Conservation (phyloP, 2,113 vertebrate species). For the Sander vitreus region DNA sequence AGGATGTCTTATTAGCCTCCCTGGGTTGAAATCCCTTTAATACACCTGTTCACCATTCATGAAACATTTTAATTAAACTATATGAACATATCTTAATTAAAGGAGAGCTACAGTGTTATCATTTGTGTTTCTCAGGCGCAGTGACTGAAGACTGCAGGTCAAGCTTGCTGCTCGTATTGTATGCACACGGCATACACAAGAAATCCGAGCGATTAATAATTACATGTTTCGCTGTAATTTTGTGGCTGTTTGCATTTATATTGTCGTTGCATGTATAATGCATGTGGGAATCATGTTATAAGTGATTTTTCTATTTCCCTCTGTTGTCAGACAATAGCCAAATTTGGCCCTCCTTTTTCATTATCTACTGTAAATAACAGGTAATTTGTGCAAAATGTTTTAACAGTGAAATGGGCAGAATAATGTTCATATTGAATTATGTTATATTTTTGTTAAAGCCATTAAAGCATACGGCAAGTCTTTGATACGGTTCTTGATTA, state of each 20-base stretch:
- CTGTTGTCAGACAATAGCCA: slow-evolving; percentile 37
- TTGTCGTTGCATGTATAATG: slow-evolving; percentile 55
- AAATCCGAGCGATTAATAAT: slow-evolving; percentile 13
- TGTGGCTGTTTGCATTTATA: slow-evolving; percentile 34
- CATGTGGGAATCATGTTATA: slow-evolving; percentile 31
- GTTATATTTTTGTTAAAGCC: slow-evolving; percentile 69
- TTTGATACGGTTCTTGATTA: slow-evolving; percentile 73
- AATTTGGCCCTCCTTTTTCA: slow-evolving; percentile 43
- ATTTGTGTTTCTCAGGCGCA: slow-evolving; percentile 52
- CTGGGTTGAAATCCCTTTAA: slow-evolving; percentile 35
- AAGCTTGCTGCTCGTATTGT: slow-evolving; percentile 21
- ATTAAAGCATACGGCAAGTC: slow-evolving; percentile 52
- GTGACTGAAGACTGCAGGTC: slow-evolving; percentile 32
- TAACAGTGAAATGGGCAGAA: slow-evolving; percentile 52
- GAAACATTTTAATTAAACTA: slow-evolving; percentile 68
- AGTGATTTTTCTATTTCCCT: slow-evolving; percentile 41
- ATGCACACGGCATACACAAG: slow-evolving; percentile 35
- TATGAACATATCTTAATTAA: slow-evolving; percentile 62
- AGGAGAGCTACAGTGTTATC: slow-evolving; percentile 49
- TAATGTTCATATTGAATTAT: slow-evolving; percentile 59
- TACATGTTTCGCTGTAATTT: slow-evolving; percentile 35
- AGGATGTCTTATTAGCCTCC: slow-evolving; percentile 61
- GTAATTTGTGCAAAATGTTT: slow-evolving; percentile 60
- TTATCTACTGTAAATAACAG: slow-evolving; percentile 50
- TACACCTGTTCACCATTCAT: slow-evolving; percentile 48